A percentile compares a stretch with the other conserved stretches of the same genome.
These are phyloP conservation scores for Synanthedon myopaeformis DNA, from an alignment of 2,888 invertebrate species.

Conservation along the genomic window DNA sequence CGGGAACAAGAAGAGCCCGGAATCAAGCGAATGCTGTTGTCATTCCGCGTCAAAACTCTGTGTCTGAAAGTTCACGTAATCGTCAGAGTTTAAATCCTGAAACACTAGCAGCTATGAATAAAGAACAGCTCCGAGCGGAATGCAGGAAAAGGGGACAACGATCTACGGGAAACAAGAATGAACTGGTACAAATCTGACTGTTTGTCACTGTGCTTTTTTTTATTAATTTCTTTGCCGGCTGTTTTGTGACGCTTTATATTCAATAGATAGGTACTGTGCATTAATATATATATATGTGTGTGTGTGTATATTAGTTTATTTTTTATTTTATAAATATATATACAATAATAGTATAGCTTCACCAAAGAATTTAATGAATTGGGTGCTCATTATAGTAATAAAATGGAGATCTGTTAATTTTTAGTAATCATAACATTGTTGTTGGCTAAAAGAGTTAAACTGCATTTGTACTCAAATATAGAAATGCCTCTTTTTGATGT, in stretches of 20 bases:
- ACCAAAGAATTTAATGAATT: too few relatives aligned
- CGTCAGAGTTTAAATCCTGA: constrained; percentile 58
- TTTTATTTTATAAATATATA: too few relatives aligned
- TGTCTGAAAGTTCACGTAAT: constrained; percentile 52
- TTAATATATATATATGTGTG: too few relatives aligned
- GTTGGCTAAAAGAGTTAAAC: too few relatives aligned
- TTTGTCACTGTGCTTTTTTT: constrained; percentile 47
- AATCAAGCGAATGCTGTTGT: constrained; percentile 52
- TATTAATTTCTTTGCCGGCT: constrained; percentile 32
- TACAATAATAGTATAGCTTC: too few relatives aligned
- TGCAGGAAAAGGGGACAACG: constrained; percentile 78
- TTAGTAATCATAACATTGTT: too few relatives aligned
- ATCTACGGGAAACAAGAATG: constrained; percentile 76
- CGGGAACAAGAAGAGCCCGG: constrained; percentile 53
- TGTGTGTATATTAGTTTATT: too few relatives aligned
- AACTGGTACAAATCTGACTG: constrained; percentile 70
- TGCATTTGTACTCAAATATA: too few relatives aligned
- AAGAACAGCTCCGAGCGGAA: constrained; percentile 77
- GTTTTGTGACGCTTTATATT: constrained; percentile 41
- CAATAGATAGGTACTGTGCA: too few relatives aligned
- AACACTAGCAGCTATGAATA: constrained; percentile 72
- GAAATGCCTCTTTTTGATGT: too few relatives aligned
- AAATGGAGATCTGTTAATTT: too few relatives aligned
- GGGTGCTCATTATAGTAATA: too few relatives aligned
- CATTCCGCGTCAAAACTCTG: constrained; percentile 52